A percentile compares a stretch with the other conserved stretches of the same genome.
These are phyloP conservation scores for Danaus plexippus DNA, from an alignment of 1,140 invertebrate genomes.

Conservation along the genomic window DNA sequence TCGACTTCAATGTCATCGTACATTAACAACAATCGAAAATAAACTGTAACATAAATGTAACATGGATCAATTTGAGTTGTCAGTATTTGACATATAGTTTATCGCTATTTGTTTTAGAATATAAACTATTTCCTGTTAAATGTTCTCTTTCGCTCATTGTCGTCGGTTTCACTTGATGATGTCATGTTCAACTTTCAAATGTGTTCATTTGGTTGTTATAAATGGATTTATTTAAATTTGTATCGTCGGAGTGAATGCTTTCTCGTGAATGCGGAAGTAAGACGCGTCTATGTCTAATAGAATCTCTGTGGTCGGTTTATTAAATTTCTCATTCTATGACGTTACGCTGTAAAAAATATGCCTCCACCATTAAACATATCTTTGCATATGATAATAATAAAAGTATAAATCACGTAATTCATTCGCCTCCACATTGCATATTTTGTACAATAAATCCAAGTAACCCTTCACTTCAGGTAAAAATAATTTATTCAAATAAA, in stretches of 20 bases:
- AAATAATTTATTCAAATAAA: constrained; percentile 70
- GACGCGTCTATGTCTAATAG: too few species aligned
- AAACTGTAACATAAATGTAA: constrained; percentile 9
- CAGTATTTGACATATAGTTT: constrained; percentile 34
- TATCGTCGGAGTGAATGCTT: too few species aligned
- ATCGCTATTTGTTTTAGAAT: constrained; percentile 65
- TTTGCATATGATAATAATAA: too few species aligned
- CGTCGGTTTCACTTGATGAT: constrained; percentile 55
- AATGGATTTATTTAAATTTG: too few species aligned
- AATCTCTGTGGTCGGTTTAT: too few species aligned
- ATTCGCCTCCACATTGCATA: too few species aligned
- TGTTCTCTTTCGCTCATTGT: constrained; percentile 56
- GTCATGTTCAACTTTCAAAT: constrained; percentile 49
- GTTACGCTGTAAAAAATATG: too few species aligned
- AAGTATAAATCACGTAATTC: too few species aligned
- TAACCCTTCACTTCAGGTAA: constrained; percentile 64
- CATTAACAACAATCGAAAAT: constrained; percentile 15
- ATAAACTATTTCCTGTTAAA: constrained; percentile 70
- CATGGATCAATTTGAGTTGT: constrained; percentile 24
- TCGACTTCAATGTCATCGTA: constrained; percentile 25
- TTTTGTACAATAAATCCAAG: constrained; percentile 10
- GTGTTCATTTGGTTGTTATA: constrained; percentile 8
- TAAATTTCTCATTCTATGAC: too few species aligned
- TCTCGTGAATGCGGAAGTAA: too few species aligned
- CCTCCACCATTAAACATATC: too few species aligned